These are phyloP conservation scores for Aplidium turbinatum DNA, from an alignment of 23 tunicate genomes.

Conservation along the genomic window DNA sequence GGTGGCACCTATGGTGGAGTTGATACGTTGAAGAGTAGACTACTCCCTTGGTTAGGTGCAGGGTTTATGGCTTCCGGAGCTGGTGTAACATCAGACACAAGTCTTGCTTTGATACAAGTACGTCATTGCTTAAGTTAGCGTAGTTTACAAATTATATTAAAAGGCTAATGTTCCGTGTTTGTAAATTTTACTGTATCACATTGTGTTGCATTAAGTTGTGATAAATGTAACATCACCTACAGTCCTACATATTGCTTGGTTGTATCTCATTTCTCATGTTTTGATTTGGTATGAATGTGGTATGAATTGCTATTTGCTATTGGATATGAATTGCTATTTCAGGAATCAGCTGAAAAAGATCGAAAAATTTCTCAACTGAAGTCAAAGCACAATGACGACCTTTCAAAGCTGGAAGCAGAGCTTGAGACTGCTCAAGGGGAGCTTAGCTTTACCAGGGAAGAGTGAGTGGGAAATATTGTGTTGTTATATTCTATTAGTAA, in stretches of 20 bases:
- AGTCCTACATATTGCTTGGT: no score
- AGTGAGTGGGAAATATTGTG: slow-evolving; percentile 33
- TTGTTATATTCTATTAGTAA: background rate
- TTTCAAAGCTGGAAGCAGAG: slow-evolving; percentile 72
- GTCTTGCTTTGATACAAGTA: slow-evolving; percentile 77
- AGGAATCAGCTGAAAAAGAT: slow-evolving; percentile 94
- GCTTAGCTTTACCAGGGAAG: slow-evolving; percentile 52
- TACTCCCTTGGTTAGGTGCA: slow-evolving; percentile 95
- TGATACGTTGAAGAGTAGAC: slow-evolving; percentile 83
- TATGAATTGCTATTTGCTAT: no score
- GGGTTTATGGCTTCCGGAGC: slow-evolving; percentile 84
- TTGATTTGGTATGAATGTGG: no score
- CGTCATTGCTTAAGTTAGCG: background rate
- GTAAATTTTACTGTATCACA: no score
- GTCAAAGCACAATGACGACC: slow-evolving; percentile 57
- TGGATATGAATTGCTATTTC: background rate
- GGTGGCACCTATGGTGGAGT: slow-evolving; percentile 97
- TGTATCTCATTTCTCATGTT: no score
- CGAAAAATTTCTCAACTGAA: slow-evolving; percentile 61
- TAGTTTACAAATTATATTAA: background rate
- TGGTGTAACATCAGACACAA: slow-evolving; percentile 74
- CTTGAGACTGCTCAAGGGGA: slow-evolving; percentile 53
- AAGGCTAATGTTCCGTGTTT: no score
- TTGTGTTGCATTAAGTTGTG: no score
- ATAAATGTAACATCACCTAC: no score